Percentiles rank a stretch among this genome's conserved stretches.
Evolutionary conservation across 37 sponge, comb jelly and placozoan genomes (phyloP).

Genomic region (Aphrocallistes beatrix): DNA sequence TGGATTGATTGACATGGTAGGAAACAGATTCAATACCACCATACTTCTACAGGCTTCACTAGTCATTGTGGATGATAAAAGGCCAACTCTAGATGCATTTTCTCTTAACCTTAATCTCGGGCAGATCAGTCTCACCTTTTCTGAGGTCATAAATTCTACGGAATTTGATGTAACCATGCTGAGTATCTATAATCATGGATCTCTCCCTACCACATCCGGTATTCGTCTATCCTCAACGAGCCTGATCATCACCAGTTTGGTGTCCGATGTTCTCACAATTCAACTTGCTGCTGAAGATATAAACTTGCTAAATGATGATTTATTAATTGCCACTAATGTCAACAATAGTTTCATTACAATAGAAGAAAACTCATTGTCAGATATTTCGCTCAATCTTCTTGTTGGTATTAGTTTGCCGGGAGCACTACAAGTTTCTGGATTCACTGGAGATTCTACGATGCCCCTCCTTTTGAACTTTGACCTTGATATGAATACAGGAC

Average conservation of each 20-base stretch:
- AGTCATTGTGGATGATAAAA: neutral
- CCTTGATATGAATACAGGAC: conserved; percentile 7
- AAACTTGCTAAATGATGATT: conserved; percentile 47
- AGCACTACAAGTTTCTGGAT: neutral
- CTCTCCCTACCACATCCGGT: neutral
- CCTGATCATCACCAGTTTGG: neutral
- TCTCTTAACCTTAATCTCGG: neutral
- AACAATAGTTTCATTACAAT: conserved; percentile 49
- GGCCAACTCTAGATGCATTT: neutral
- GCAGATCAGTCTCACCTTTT: conserved; percentile 12
- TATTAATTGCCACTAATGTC: conserved; percentile 37
- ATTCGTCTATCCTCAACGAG: neutral
- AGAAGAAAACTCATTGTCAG: conserved; percentile 36
- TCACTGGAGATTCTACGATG: conserved; percentile 4
- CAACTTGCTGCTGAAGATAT: conserved; percentile 45
- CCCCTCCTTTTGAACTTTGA: neutral
- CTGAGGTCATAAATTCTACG: conserved; percentile 6
- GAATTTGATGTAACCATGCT: neutral
- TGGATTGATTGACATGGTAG: conserved; percentile 4
- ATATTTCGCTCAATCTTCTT: conserved; percentile 33
- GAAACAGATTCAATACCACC: neutral
- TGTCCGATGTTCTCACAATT: conserved; percentile 32
- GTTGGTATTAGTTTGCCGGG: neutral
- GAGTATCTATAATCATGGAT: neutral
- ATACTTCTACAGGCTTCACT: conserved; percentile 14